These are phyloP conservation scores for Aurelia sp. DNA, from an alignment of 30 jellyfish, hydroid and myxozoan species.

Conservation along the genomic window DNA sequence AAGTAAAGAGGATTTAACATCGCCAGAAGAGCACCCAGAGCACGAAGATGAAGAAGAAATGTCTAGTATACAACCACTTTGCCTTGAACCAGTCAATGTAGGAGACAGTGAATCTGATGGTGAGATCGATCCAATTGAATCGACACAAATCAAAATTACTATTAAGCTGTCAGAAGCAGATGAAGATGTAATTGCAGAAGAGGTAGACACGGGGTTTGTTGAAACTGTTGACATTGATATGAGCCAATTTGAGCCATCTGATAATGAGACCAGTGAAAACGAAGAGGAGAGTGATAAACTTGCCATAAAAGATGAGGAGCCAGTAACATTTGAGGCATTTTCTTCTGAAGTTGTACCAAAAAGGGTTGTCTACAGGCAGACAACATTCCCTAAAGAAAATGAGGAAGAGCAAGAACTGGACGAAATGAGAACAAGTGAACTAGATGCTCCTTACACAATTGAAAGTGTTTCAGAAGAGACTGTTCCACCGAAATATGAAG, in stretches of 20 bases:
- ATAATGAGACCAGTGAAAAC: neutral
- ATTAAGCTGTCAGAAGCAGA: no score
- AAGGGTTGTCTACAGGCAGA: constrained; percentile 20
- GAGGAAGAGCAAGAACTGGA: neutral
- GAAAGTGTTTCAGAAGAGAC: neutral
- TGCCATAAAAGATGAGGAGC: neutral
- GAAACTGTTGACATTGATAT: no score
- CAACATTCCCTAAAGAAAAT: neutral
- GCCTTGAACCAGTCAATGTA: no score
- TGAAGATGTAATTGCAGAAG: no score
- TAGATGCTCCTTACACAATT: neutral
- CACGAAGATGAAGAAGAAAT: constrained; percentile 1
- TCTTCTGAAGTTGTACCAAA: neutral
- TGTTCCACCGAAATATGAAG: neutral
- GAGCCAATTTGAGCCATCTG: no score
- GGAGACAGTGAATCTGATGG: no score
- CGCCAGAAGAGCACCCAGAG: neutral
- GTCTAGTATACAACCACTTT: no score
- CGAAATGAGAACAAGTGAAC: neutral
- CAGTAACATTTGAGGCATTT: neutral
- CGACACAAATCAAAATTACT: no score
- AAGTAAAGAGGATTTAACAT: neutral
- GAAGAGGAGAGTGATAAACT: neutral
- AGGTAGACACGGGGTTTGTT: no score
- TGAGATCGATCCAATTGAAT: no score